Percentiles rank a stretch among this genome's conserved stretches.
Conservation (phyloP, 2,113 vertebrate genomes). For the Rafetus swinhoei region DNA sequence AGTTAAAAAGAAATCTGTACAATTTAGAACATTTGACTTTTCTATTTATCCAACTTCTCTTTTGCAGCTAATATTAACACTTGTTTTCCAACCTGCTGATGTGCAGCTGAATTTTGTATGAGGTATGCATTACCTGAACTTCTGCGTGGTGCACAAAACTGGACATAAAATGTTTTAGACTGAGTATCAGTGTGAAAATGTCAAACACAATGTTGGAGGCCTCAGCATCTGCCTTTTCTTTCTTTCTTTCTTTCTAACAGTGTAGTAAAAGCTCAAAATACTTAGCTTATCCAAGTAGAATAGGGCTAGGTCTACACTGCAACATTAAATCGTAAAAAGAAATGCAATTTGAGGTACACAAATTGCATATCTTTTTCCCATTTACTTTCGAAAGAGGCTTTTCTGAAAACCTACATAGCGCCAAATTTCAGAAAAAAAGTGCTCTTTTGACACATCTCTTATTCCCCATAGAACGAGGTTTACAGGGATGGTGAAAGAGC, state of each 20-base stretch:
- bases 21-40: neutral
- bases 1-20: accelerated
- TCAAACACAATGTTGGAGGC: constrained; percentile 9
- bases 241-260: neutral
- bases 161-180: neutral
- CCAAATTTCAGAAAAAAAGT: too few species aligned
- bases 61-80: neutral
- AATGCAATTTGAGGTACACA: too few species aligned
- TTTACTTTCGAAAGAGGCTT: too few species aligned
- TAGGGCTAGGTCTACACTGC: too few species aligned
- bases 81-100: neutral
- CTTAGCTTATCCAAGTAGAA: neutral
- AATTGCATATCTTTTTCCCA: too few species aligned
- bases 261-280: neutral
- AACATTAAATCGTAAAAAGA: too few species aligned
- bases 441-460: too few species aligned
- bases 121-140: neutral
- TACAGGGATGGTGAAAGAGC: too few species aligned
- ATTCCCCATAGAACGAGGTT: too few species aligned
- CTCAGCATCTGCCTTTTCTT: neutral
- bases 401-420: too few species aligned
- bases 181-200: neutral
- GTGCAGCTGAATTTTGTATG: constrained; percentile 12
- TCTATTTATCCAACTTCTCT: neutral
- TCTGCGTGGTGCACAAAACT: neutral